A percentile compares a stretch with the other conserved stretches of the same genome.
Evolutionary conservation across 2,113 vertebrate species (phyloP).

Genomic region (Cettia cetti): DNA sequence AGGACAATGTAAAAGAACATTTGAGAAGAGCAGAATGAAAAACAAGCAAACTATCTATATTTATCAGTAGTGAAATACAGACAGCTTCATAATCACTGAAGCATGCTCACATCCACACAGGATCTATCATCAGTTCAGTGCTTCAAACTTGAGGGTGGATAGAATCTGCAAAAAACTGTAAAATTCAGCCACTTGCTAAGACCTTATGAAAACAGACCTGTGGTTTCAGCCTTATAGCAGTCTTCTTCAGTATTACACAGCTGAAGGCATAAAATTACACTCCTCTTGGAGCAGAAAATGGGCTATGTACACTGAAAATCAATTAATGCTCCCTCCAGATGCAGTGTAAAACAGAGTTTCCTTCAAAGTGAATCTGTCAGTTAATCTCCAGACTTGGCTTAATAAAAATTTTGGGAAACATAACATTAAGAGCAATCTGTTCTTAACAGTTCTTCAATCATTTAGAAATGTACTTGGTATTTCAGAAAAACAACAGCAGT

Average conservation of each 20-base stretch:
- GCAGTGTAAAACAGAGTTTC: neutral
- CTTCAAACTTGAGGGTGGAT: neutral
- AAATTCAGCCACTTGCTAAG: neutral
- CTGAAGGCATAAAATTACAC: neutral
- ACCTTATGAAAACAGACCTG: neutral
- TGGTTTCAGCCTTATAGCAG: neutral
- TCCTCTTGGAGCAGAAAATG: neutral
- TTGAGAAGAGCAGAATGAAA: neutral
- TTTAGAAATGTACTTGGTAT: neutral
- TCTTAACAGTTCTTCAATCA: neutral
- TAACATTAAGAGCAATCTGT: neutral
- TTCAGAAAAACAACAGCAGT: neutral
- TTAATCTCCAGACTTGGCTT: neutral
- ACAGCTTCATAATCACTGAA: neutral
- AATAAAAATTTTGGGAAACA: neutral
- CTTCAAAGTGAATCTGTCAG: neutral
- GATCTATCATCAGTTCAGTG: neutral
- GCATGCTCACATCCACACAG: neutral
- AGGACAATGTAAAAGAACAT: neutral
- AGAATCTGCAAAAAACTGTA: neutral
- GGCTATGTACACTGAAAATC: neutral
- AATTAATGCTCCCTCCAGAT: neutral
- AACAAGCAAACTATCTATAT: neutral
- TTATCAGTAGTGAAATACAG: neutral
- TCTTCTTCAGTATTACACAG: neutral